Conservation (phyloP, 2,113 vertebrate genomes). For the Haemorhous mexicanus region DNA sequence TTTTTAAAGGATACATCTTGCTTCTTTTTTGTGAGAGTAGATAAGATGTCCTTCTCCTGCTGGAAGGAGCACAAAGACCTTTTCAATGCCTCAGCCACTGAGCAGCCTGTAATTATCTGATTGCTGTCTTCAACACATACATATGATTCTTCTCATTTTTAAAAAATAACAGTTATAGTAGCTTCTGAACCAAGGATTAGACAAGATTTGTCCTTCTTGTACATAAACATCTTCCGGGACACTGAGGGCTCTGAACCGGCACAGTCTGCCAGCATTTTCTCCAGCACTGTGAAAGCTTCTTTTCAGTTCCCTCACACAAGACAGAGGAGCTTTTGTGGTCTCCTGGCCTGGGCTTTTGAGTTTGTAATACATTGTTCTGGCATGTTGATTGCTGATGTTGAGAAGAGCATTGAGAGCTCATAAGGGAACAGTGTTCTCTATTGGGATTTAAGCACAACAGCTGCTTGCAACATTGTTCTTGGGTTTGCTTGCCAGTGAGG, state of each 20-base stretch:
- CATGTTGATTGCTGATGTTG: neutral
- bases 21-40: neutral
- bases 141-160: neutral
- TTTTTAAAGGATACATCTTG: neutral
- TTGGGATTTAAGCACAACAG: neutral
- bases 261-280: neutral
- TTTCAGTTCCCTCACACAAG: neutral
- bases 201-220: conserved; percentile 29
- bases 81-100: neutral
- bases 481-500: neutral
- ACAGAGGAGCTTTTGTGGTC: conserved; percentile 48
- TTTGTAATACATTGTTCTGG: conserved; percentile 26
- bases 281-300: conserved; percentile 13
- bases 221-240: neutral
- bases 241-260: neutral
- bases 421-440: conserved; percentile 21
- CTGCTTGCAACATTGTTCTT: conserved; percentile 35
- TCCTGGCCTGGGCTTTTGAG: neutral
- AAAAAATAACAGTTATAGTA: conserved; percentile 12
- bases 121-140: neutral
- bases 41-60: neutral
- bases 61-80: neutral
- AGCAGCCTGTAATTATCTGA: neutral
- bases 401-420: conserved; percentile 20
- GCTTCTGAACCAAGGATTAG: neutral